Conservation (phyloP, 2,113 vertebrate species). For the Cheilinus undulatus region DNA sequence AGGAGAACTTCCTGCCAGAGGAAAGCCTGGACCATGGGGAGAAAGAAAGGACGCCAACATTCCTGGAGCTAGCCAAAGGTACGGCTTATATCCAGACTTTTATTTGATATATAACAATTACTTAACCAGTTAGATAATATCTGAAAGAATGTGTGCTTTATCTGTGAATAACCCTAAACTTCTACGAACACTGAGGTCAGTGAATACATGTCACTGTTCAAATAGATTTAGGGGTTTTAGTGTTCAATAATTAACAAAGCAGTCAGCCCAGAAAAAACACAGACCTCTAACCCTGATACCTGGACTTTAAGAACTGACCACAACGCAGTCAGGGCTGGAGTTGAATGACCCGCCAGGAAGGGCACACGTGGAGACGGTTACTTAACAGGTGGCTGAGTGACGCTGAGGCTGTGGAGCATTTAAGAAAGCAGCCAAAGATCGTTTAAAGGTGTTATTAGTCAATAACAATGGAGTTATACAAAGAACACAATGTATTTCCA, state of each 20-base stretch:
- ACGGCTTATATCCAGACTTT: background rate
- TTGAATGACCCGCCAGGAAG: conserved; percentile 27
- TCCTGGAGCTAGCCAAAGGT: conserved; percentile 90
- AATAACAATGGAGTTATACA: too few species aligned
- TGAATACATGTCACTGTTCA: background rate
- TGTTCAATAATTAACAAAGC: conserved; percentile 41
- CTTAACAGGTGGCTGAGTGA: background rate
- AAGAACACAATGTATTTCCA: too few species aligned
- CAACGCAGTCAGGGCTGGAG: conserved; percentile 6
- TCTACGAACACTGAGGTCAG: too few species aligned
- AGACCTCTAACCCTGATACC: conserved; percentile 1
- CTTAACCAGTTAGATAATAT: too few species aligned
- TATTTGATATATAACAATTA: too few species aligned
- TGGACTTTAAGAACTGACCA: background rate
- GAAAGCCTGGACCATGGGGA: conserved; percentile 49
- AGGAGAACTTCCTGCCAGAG: conserved; percentile 76
- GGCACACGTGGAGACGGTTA: background rate
- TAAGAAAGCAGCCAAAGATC: background rate
- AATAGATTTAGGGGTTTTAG: background rate
- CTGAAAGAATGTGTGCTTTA: too few species aligned
- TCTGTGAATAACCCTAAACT: background rate
- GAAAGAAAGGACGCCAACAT: conserved; percentile 66
- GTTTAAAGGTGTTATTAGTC: too few species aligned
- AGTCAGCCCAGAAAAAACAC: background rate
- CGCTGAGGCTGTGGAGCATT: background rate